A percentile compares a stretch with the other conserved stretches of the same genome.
These are phyloP conservation scores for Haliclystus octoradiatus DNA, from an alignment of 30 jellyfish, hydroid and myxozoan species.

Conservation along the genomic window DNA sequence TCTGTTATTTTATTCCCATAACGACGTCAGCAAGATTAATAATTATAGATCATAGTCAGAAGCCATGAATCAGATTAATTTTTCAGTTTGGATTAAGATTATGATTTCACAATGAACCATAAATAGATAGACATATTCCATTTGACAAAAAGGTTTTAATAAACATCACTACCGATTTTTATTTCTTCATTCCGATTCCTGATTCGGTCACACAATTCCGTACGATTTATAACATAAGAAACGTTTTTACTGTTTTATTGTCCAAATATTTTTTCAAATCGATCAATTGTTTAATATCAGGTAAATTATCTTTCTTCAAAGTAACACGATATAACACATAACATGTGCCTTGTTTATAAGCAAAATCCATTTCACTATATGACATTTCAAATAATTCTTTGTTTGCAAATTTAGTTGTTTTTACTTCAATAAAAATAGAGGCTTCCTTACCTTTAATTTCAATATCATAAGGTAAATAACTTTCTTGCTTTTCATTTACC, in stretches of 20 bases:
- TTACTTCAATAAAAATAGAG: constrained; percentile 54
- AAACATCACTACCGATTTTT: no score
- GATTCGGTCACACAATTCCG: no score
- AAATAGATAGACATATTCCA: no score
- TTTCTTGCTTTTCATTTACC: constrained; percentile 46
- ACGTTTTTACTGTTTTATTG: constrained; percentile 24
- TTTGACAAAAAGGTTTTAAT: no score
- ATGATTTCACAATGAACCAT: no score
- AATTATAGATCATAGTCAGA: no score
- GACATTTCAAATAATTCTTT: constrained; percentile 68
- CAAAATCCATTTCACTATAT: constrained; percentile 36
- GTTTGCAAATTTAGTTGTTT: constrained; percentile 25
- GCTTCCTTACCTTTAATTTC: not conserved
- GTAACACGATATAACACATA: constrained; percentile 71
- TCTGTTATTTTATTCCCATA: no score
- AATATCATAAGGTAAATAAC: constrained; percentile 51
- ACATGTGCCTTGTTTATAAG: constrained; percentile 29
- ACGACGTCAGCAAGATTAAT: no score
- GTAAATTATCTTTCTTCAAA: not conserved
- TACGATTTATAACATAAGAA: constrained; percentile 28
- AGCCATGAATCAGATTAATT: no score
- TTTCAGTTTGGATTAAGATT: no score
- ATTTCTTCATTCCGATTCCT: no score
- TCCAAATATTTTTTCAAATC: constrained; percentile 36
- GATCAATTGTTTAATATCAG: constrained; percentile 22